These are phyloP conservation scores for Adelges cooleyi DNA, from an alignment of 1,140 invertebrate species.

Conservation along the genomic window DNA sequence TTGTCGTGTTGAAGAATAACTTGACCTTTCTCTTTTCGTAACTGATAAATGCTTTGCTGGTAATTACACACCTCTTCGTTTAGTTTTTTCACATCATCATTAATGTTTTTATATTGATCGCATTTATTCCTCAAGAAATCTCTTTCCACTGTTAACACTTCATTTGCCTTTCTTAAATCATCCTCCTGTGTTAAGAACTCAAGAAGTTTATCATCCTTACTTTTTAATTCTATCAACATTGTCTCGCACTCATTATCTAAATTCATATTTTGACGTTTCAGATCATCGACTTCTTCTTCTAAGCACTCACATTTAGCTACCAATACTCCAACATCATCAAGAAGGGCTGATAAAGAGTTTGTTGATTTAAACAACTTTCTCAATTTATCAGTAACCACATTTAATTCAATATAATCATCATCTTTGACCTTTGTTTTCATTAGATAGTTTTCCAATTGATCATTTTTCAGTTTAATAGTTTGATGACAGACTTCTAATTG, in stretches of 20 bases:
- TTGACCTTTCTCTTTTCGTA: conserved; percentile 19
- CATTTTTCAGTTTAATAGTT: not conserved
- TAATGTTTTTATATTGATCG: conserved; percentile 4
- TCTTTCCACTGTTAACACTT: conserved; percentile 1
- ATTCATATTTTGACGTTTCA: not conserved
- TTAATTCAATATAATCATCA: not conserved
- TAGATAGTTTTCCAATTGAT: not conserved
- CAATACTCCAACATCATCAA: not conserved
- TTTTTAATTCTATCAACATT: conserved; percentile 7
- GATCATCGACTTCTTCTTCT: not conserved
- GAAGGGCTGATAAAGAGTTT: not conserved
- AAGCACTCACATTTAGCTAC: not conserved
- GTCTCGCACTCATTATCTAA: conserved; percentile 5
- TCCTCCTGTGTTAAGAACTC: not conserved
- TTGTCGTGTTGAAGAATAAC: conserved; percentile 8
- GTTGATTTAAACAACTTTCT: not conserved
- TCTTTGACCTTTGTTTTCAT: not conserved
- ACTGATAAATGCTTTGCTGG: conserved; percentile 9
- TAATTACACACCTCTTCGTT: conserved; percentile 9
- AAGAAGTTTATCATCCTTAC: not conserved
- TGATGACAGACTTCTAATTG: not conserved
- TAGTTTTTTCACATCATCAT: conserved; percentile 18
- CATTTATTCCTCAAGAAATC: not conserved
- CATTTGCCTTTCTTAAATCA: not conserved
- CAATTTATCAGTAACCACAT: not conserved